A percentile compares a stretch with the other conserved stretches of the same genome.
Conservation (phyloP, 2,113 vertebrate species). For the Hydropotes inermis region DNA sequence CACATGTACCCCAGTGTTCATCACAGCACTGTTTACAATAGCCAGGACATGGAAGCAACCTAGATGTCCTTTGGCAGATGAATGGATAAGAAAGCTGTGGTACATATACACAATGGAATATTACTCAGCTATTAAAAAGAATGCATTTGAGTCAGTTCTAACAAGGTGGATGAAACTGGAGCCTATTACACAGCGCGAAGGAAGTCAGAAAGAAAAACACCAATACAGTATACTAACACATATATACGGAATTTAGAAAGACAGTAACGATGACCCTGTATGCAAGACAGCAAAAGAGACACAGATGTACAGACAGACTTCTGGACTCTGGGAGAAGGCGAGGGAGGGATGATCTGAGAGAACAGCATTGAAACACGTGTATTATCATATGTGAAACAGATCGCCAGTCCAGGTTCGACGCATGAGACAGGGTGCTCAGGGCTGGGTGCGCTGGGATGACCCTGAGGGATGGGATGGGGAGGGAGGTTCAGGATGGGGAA, state of each 20-base stretch:
- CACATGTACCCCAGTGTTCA: neutral
- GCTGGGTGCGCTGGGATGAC: accelerated
- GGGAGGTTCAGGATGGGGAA: neutral
- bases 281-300: neutral
- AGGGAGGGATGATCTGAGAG: neutral
- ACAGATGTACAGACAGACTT: neutral
- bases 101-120: neutral
- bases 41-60: neutral
- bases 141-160: neutral
- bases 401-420: neutral
- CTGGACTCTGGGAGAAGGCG: neutral
- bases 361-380: accelerated
- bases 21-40: neutral
- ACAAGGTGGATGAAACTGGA: neutral
- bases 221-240: neutral
- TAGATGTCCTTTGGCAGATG: accelerated
- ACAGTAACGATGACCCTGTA: neutral
- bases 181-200: neutral
- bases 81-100: neutral
- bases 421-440: neutral
- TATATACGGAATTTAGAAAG: neutral
- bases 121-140: neutral
- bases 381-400: neutral
- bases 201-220: neutral
- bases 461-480: neutral